Base-by-base conservation (phyloP, 2,113 vertebrate genomes). In the Corythoichthys haematopterus region DNA sequence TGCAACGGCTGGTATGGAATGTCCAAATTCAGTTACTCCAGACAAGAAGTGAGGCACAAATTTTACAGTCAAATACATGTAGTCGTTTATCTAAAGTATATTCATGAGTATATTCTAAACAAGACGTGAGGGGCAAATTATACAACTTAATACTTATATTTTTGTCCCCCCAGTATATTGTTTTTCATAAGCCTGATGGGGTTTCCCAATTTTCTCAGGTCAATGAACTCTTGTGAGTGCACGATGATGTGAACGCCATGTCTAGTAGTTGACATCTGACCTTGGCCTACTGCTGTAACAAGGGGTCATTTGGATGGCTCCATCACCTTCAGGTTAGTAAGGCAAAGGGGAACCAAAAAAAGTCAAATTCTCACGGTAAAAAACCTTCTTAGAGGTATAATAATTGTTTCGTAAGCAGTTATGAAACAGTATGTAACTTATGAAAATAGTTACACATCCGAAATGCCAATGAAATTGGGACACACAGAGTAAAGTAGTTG, bases 261-360 rank as follows among this genome's bases (percentile, higher is more conserved):
- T 72, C 64, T 62, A 3, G 55, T 40, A 60, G 66, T 65, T 79
- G 68, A 79, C 70, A 69, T 60, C 61, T 86, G 36, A 68, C 84
- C 84, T 78, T 83, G 72, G 80, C 76, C 40, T 8, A 40, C 55
- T 59, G 76, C 52, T 77, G 46, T 46, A 66, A 51, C 2, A 2
- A 16, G 63, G 69, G 64, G 71, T 73, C 60, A 73, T 58, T 59
- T 72, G 35, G 33, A 36, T 36, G 55, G 10, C 55, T 35, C 13
- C 55, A 36, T 15, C 33, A 12, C 1, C 28, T 15, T 2, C 5
- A 14, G 33, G 55, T 57, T 33, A 57, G 55, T 57, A 36, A 57
- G 55, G 55, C 12, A 57, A 57, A 57, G 55, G 55, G 55, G 33
- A 57, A 43, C 40, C 20, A 43, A 43, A 43, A 40, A 43, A 43